phyloP scores from a whole-genome alignment of 2,797 vertebrate genomes.

The Malurus leucopterus region DNA sequence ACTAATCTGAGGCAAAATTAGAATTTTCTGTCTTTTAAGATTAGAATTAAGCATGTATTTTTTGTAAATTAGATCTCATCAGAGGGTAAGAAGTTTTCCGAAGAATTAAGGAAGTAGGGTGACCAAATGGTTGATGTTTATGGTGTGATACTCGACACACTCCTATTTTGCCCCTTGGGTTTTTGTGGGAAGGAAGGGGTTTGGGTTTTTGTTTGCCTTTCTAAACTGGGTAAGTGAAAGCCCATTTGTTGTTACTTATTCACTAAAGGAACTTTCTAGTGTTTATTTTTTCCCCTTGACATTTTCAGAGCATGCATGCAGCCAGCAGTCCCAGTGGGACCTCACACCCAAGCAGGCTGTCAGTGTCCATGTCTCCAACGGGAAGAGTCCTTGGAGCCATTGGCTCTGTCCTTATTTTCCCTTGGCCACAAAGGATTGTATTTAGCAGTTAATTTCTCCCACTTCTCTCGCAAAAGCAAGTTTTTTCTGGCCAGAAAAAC shows the following conservation, averaged over 20 bases:
- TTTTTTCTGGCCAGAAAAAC: neutral
- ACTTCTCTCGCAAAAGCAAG: neutral
- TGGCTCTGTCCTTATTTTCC: neutral
- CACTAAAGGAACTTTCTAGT: neutral
- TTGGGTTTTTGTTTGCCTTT: neutral
- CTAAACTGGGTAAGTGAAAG: neutral
- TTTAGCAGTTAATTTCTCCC: neutral
- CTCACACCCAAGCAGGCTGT: accelerated
- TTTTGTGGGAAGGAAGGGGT: neutral
- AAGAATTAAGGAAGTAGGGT: accelerated
- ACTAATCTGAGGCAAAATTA: neutral
- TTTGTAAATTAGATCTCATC: neutral
- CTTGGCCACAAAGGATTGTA: neutral
- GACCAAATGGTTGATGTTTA: neutral
- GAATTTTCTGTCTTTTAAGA: neutral
- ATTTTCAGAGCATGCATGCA: neutral
- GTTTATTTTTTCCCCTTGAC: neutral
- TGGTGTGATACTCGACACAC: accelerated
- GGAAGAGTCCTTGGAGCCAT: neutral
- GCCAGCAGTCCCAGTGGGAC: neutral
- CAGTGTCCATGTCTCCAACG: neutral
- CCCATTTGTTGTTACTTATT: neutral
- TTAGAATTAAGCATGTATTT: neutral
- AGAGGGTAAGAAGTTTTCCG: neutral
- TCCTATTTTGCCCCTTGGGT: neutral